Evolutionary conservation across 2,797 vertebrate genomes (phyloP).

Genomic region (Crenichthys baileyi): DNA sequence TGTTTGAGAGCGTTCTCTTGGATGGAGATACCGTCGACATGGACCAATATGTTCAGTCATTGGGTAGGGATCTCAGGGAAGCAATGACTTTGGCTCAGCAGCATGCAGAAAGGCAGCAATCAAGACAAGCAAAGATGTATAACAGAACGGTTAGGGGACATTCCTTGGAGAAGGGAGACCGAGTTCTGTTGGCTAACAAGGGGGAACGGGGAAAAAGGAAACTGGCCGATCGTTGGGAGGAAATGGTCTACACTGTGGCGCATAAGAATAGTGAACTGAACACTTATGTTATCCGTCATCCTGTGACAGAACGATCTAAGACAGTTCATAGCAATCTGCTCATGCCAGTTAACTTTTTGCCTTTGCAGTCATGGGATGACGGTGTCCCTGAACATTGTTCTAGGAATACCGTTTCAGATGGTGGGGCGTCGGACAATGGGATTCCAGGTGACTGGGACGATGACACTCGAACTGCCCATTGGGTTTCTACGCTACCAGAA

Average conservation of each 20-base stretch:
- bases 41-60: not conserved
- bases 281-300: not conserved
- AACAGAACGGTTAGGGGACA: not conserved
- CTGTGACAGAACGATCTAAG: not conserved
- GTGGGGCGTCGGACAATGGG: not conserved
- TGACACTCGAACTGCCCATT: not conserved
- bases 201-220: not conserved
- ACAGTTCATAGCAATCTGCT: constrained; percentile 3
- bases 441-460: not conserved
- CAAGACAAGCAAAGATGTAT: not conserved
- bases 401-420: not conserved
- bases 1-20: not conserved
- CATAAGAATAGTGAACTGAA: constrained; percentile 3
- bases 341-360: constrained; percentile 6
- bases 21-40: not conserved
- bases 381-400: not conserved
- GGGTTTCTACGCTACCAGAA: not conserved
- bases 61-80: not conserved
- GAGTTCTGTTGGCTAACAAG: not conserved
- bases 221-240: not conserved
- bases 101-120: not conserved
- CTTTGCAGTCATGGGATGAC: not conserved
- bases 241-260: not conserved
- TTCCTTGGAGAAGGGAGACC: not conserved
- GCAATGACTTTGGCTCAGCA: not conserved